phyloP scores from a whole-genome alignment of 2,113 vertebrate genomes.

The Vombatus ursinus region DNA sequence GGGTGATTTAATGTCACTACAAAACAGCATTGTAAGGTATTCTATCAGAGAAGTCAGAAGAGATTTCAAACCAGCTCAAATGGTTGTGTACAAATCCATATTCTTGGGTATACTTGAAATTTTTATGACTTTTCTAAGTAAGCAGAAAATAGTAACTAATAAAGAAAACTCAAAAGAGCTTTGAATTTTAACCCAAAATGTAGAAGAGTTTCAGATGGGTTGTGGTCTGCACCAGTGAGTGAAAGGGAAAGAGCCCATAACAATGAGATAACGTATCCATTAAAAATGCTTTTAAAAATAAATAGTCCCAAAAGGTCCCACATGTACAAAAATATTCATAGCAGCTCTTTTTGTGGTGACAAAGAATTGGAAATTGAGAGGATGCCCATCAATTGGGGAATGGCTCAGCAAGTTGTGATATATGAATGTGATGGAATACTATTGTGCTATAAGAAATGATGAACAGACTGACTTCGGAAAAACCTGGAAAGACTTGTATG shows the following conservation, averaged over 20 bases:
- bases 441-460: too few relatives aligned
- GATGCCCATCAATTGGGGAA: too few relatives aligned
- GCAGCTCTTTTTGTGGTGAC: too few relatives aligned
- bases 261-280: not conserved
- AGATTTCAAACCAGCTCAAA: conserved; percentile 41
- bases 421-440: too few relatives aligned
- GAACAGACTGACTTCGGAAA: too few relatives aligned
- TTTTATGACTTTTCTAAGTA: not conserved
- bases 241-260: not conserved
- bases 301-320: conserved; percentile 1
- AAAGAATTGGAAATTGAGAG: too few relatives aligned
- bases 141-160: conserved; percentile 32
- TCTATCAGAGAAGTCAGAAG: not conserved
- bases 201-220: not conserved
- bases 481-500: too few relatives aligned
- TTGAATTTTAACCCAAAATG: not conserved
- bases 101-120: not conserved
- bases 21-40: not conserved
- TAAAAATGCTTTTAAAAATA: not conserved
- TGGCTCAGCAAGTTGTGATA: too few relatives aligned
- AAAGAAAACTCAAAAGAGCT: conserved; percentile 16
- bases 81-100: not conserved
- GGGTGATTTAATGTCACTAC: conserved; percentile 6
- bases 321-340: too few relatives aligned
- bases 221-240: not conserved